Percentiles rank a stretch among this genome's conserved stretches.
Conservation (phyloP, 2,797 vertebrate genomes). For the Bufotes viridis region DNA sequence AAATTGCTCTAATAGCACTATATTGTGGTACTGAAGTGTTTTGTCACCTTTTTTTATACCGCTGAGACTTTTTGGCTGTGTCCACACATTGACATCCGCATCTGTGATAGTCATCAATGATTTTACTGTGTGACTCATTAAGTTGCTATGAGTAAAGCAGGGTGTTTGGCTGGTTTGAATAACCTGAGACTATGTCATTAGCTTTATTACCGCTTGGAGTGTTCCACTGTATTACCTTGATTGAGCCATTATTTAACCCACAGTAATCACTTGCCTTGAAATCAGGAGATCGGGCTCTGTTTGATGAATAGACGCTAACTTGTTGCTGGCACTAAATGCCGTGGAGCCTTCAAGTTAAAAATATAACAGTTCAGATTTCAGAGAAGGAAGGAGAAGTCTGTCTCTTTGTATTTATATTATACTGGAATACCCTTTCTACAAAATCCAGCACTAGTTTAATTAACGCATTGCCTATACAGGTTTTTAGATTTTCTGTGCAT, state of each 20-base stretch:
- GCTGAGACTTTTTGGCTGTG: constrained; percentile 49
- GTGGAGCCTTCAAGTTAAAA: background rate
- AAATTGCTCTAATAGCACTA: constrained; percentile 25
- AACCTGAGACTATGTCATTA: constrained; percentile 57
- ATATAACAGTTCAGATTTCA: constrained; percentile 24
- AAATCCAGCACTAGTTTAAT: background rate
- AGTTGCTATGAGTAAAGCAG: constrained; percentile 59
- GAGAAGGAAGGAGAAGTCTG: background rate
- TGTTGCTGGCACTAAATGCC: constrained; percentile 30
- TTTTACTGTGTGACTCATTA: constrained; percentile 61
- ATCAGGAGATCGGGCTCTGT: constrained; percentile 28
- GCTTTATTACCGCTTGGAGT: constrained; percentile 55
- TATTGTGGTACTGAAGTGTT: constrained; percentile 44
- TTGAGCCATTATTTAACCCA: constrained; percentile 55
- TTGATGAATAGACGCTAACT: constrained; percentile 26
- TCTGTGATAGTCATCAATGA: constrained; percentile 61
- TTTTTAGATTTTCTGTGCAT: background rate
- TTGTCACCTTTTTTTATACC: constrained; percentile 52
- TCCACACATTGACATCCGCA: constrained; percentile 51
- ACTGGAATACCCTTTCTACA: background rate
- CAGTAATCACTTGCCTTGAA: constrained; percentile 34
- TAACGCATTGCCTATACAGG: background rate
- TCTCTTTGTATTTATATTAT: constrained; percentile 12
- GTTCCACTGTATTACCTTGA: constrained; percentile 47
- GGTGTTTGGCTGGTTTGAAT: constrained; percentile 40